Evolutionary conservation across 1,140 invertebrate genomes (phyloP).

Genomic region (Rhyacophila brunnea): DNA sequence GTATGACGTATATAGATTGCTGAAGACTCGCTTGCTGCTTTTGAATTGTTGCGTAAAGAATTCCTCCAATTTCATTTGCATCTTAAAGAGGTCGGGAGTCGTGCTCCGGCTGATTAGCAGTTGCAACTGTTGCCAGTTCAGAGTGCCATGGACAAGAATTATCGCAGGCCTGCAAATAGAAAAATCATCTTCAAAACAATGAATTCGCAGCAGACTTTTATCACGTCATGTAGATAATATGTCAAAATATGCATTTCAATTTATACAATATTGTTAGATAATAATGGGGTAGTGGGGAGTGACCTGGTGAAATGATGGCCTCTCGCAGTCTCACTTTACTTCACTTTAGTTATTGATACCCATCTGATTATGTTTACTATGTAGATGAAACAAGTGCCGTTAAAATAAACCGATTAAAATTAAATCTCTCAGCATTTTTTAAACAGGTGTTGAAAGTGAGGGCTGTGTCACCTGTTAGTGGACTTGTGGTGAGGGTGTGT

Average conservation of each 20-base stretch:
- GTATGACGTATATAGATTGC: conserved; percentile 62
- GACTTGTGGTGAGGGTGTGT: conserved; percentile 29
- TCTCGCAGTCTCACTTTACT: no score
- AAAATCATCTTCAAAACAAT: no score
- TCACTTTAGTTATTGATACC: no score
- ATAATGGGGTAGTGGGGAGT: no score
- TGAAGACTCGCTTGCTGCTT: conserved; percentile 87
- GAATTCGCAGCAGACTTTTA: no score
- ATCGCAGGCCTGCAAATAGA: conserved; percentile 74
- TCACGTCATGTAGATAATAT: no score
- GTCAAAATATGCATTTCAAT: no score
- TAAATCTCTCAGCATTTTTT: no score
- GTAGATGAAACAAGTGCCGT: neutral
- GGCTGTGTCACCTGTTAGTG: conserved; percentile 31
- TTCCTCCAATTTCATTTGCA: conserved; percentile 94
- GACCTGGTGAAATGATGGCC: no score
- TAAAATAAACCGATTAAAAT: no score
- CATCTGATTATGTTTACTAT: neutral
- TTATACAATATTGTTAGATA: no score
- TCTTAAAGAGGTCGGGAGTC: conserved; percentile 93
- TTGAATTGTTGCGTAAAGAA: conserved; percentile 96
- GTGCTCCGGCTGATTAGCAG: conserved; percentile 95
- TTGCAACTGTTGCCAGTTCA: conserved; percentile 94
- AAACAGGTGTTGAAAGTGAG: no score
- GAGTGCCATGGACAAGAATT: conserved; percentile 89